phyloP scores from a whole-genome alignment of 2,113 vertebrate genomes.

The Cynopterus brachyotis region DNA sequence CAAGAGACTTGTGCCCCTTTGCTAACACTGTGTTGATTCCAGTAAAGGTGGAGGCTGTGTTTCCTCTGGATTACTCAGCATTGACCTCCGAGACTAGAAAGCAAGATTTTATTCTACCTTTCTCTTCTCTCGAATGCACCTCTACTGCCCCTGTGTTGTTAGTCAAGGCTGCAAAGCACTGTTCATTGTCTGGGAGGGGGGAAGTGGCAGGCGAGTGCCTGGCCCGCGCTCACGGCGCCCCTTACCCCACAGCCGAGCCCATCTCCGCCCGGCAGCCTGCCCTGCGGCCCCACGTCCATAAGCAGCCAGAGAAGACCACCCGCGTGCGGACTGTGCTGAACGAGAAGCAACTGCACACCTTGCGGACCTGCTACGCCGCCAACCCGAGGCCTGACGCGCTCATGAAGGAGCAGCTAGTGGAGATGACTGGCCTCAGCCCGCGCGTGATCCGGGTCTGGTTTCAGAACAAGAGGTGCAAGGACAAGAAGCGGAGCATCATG shows the following conservation, averaged over 20 bases:
- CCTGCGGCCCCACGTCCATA: conserved; percentile 96
- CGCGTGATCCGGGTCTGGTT: conserved; percentile 99
- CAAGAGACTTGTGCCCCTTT: background rate
- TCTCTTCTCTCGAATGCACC: background rate
- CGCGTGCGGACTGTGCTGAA: conserved; percentile 98
- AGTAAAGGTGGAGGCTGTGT: background rate
- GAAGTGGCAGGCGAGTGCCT: background rate
- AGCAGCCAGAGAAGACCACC: conserved; percentile 98
- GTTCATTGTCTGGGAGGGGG: conserved; percentile 85
- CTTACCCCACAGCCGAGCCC: conserved; percentile 93
- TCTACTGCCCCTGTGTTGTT: background rate
- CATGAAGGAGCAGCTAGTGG: conserved; percentile 99
- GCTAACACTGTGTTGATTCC: background rate
- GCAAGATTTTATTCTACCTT: background rate
- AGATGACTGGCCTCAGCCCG: conserved; percentile 99
- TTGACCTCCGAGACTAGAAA: conserved; percentile 9
- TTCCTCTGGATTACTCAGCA: background rate
- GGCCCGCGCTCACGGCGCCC: background rate
- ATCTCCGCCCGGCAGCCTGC: conserved; percentile 97
- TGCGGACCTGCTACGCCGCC: conserved; percentile 98
- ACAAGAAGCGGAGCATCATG: conserved; percentile 97
- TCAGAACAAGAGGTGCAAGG: conserved; percentile 99
- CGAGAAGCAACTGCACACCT: conserved; percentile 98
- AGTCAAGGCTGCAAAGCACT: background rate
- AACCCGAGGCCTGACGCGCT: conserved; percentile 98